Conservation (phyloP, 2,113 vertebrate species). For the Macrotis lagotis region DNA sequence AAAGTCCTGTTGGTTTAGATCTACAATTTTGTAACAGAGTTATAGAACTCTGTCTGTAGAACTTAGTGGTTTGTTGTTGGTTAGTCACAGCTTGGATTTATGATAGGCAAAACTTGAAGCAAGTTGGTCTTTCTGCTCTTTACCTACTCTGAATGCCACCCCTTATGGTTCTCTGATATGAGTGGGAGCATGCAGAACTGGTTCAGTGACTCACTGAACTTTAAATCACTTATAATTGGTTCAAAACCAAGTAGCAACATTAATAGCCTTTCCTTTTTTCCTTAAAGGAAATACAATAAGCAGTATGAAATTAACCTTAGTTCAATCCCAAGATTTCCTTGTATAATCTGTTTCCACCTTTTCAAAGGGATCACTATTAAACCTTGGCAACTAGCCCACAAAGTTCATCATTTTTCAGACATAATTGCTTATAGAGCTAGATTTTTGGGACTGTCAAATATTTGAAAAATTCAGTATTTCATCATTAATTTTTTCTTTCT, state of each 20-base stretch:
- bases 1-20: not conserved
- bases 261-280: not conserved
- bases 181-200: not conserved
- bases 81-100: not conserved
- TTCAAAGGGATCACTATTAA: not conserved
- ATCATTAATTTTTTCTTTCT: conserved; percentile 2
- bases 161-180: not conserved
- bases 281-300: conserved; percentile 30
- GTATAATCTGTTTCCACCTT: conserved; percentile 19
- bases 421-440: not conserved
- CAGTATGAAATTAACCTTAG: conserved; percentile 15
- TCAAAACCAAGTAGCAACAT: not conserved
- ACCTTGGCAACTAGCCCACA: not conserved
- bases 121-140: not conserved
- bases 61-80: not conserved
- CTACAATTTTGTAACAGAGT: not conserved
- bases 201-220: not conserved
- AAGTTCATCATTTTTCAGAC: conserved; percentile 39
- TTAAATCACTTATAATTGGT: not conserved
- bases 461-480: conserved; percentile 23
- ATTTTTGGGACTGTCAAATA: conserved; percentile 36
- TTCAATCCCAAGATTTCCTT: conserved; percentile 16
- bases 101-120: not conserved
- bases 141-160: not conserved
- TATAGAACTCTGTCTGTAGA: not conserved